Evolutionary conservation across 2,113 vertebrate genomes (phyloP).

Genomic region (Propithecus coquereli): DNA sequence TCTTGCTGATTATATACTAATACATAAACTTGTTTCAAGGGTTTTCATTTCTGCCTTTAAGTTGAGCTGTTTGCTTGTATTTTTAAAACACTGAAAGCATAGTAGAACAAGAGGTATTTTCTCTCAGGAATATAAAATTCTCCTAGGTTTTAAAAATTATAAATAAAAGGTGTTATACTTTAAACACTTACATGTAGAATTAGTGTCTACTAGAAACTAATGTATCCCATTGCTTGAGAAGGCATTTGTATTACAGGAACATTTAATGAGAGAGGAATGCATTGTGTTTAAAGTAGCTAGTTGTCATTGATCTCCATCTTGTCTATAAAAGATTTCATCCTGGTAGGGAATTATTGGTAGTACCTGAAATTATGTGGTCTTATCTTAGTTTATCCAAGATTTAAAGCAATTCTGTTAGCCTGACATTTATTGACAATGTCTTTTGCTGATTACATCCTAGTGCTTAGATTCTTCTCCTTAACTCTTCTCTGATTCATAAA

Average conservation of each 20-base stretch:
- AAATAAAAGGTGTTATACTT: slow-evolving; percentile 37
- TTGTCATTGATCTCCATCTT: slow-evolving; percentile 63
- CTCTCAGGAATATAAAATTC: slow-evolving; percentile 38
- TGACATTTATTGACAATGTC: slow-evolving; percentile 69
- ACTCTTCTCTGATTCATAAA: slow-evolving; percentile 63
- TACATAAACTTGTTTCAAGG: slow-evolving; percentile 34
- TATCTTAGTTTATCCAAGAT: slow-evolving; percentile 64
- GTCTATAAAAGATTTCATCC: slow-evolving; percentile 58
- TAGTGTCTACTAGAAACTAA: background rate
- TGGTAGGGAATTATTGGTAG: slow-evolving; percentile 63
- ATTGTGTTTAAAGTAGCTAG: slow-evolving; percentile 56
- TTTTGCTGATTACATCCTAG: slow-evolving; percentile 64
- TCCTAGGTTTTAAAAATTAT: slow-evolving; percentile 35
- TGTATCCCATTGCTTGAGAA: slow-evolving; percentile 28
- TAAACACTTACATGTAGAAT: slow-evolving; percentile 19
- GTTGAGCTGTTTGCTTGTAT: slow-evolving; percentile 30
- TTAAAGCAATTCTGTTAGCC: slow-evolving; percentile 66
- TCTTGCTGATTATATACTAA: slow-evolving; percentile 34
- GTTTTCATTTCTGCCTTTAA: slow-evolving; percentile 1
- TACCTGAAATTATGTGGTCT: slow-evolving; percentile 62
- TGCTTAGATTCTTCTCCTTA: slow-evolving; percentile 33
- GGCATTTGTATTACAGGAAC: background rate
- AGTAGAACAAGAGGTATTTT: slow-evolving; percentile 42
- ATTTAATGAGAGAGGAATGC: slow-evolving; percentile 66
- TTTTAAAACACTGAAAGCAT: slow-evolving; percentile 5